Conservation (phyloP, 2,888 invertebrate genomes). For the Ametastegia equiseti region DNA sequence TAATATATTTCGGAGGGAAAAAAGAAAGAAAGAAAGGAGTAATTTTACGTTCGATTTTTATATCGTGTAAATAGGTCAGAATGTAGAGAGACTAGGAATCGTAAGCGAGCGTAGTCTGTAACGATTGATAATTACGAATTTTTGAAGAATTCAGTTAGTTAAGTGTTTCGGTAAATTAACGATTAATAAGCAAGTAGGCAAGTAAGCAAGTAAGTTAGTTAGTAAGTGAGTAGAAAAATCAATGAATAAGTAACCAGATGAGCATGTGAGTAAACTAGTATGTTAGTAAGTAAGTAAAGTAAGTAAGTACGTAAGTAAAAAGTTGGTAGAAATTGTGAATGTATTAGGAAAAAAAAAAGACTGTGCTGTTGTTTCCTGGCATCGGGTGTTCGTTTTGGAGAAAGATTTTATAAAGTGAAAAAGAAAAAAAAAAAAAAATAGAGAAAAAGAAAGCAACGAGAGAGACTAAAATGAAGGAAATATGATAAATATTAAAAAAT, state of each 20-base stretch:
- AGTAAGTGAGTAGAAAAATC: conserved; percentile 43
- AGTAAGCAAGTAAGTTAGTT: neutral
- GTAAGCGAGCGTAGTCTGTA: conserved; percentile 14
- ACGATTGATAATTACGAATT: conserved; percentile 36
- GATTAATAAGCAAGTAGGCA: conserved; percentile 33
- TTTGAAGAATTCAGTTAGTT: conserved; percentile 23
- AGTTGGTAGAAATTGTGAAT: conserved; percentile 50
- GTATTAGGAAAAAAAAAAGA: conserved; percentile 52
- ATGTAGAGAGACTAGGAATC: conserved; percentile 49
- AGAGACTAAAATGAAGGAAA: conserved; percentile 10
- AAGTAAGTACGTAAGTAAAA: conserved; percentile 50
- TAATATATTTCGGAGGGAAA: conserved; percentile 54
- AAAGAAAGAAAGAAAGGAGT: conserved; percentile 32
- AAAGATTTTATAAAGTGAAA: neutral
- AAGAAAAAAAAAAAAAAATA: conserved; percentile 44
- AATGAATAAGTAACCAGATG: conserved; percentile 22
- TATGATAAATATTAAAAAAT: too few species aligned
- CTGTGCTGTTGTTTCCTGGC: conserved; percentile 47
- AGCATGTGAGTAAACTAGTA: neutral
- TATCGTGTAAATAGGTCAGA: conserved; percentile 53
- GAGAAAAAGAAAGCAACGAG: conserved; percentile 18
- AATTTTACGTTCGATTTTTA: conserved; percentile 53
- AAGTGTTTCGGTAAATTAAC: conserved; percentile 33
- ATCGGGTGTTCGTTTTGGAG: conserved; percentile 37
- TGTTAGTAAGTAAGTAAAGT: neutral